Conservation (phyloP, 2,113 vertebrate species). For the Grammomys dolichurus region DNA sequence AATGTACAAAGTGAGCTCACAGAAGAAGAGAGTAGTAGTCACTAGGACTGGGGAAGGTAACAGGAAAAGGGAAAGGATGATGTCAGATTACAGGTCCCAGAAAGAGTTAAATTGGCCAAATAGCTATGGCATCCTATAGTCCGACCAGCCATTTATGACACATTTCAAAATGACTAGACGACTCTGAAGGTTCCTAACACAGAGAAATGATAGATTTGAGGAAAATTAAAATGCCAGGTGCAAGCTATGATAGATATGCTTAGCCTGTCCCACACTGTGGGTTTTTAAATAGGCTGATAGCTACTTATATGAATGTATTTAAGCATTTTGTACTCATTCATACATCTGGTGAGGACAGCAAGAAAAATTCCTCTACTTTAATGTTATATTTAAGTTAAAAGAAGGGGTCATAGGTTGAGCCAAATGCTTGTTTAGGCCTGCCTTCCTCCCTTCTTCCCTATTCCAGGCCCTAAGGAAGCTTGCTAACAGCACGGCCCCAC, state of each 20-base stretch:
- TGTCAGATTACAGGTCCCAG: not conserved
- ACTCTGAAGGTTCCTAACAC: not conserved
- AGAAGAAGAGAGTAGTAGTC: not conserved
- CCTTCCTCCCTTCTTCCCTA: not conserved
- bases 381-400: constrained; percentile 4
- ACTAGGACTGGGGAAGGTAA: not conserved
- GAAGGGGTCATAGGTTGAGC: not conserved
- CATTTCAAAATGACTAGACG: not conserved
- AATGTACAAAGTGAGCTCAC: not conserved
- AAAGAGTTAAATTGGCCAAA: not conserved
- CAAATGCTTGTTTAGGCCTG: not conserved
- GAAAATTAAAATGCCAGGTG: not conserved
- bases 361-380: not conserved
- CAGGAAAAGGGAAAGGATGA: rapidly evolving
- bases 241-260: not conserved
- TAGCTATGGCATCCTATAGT: not conserved
- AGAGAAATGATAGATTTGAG: not conserved
- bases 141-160: not conserved
- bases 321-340: not conserved
- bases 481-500: not conserved
- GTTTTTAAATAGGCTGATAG: constrained; percentile 11
- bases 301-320: not conserved
- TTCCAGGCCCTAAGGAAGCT: not conserved
- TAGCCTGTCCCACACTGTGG: not conserved
- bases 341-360: not conserved